phyloP scores from a whole-genome alignment of 2,113 vertebrate species.

The Protobothrops flavoviridis region DNA sequence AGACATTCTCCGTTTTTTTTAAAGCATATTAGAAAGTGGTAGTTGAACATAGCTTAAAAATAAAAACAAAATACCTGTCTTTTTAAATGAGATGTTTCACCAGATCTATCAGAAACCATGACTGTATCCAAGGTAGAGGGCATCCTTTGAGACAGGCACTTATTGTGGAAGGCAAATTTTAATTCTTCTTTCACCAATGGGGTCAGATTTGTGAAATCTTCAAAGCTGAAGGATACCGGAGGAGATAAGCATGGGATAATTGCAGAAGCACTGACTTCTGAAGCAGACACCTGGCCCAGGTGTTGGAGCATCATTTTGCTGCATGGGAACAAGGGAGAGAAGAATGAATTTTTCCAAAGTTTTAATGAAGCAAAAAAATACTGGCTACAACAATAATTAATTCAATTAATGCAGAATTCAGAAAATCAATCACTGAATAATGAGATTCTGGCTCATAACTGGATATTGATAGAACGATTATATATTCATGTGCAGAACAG shows the following conservation, averaged over 20 bases:
- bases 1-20: not conserved
- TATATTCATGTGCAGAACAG: not conserved
- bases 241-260: conserved; percentile 92
- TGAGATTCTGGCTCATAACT: not conserved
- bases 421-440: not conserved
- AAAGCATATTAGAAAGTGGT: not conserved
- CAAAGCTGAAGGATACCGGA: conserved; percentile 86
- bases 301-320: conserved; percentile 97
- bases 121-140: conserved; percentile 75
- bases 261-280: conserved; percentile 91
- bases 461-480: not conserved
- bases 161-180: conserved; percentile 88
- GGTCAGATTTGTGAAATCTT: conserved; percentile 91
- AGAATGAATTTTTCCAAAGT: conserved; percentile 34
- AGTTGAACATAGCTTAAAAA: not conserved
- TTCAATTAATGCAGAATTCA: not conserved
- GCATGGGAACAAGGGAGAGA: conserved; percentile 61
- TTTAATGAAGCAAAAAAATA: not conserved
- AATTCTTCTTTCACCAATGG: conserved; percentile 93
- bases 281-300: conserved; percentile 82
- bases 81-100: conserved; percentile 65
- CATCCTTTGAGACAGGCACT: conserved; percentile 82
- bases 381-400: not conserved
- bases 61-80: conserved; percentile 74
- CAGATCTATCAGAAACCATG: conserved; percentile 74